Conservation (phyloP, 2,888 invertebrate species). For the Amblyjoppa proteus region DNA sequence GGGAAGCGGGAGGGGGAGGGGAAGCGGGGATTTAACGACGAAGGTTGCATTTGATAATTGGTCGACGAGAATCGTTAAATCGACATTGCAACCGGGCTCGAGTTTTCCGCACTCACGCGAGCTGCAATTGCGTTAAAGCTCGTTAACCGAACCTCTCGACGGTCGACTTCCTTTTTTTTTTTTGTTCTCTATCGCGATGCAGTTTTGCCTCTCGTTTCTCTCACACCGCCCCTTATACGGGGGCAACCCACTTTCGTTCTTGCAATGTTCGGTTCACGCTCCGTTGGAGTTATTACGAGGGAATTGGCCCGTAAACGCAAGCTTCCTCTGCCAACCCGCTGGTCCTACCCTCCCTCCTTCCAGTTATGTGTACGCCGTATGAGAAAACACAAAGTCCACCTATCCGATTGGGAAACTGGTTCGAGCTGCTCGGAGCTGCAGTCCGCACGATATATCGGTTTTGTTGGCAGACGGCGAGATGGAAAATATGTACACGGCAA, state of each 20-base stretch:
- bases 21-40: not conserved
- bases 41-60: constrained; percentile 63
- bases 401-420: constrained; percentile 50
- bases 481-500: constrained; percentile 1
- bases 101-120: constrained; percentile 19
- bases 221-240: not conserved
- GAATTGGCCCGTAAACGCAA: constrained; percentile 55
- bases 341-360: constrained; percentile 2
- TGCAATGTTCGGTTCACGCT: constrained; percentile 51
- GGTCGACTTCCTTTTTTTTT: not conserved
- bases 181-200: not conserved
- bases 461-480: not conserved
- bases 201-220: constrained; percentile 3
- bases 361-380: not conserved
- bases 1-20: not conserved
- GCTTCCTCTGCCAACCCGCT: constrained; percentile 31
- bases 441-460: constrained; percentile 10
- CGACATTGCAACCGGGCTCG: constrained; percentile 24
- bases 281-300: constrained; percentile 54
- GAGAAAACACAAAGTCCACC: constrained; percentile 10
- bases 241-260: constrained; percentile 51
- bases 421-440: constrained; percentile 17
- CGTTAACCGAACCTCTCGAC: constrained; percentile 14
- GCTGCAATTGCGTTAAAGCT: constrained; percentile 24
- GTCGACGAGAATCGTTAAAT: constrained; percentile 65